phyloP scores from a whole-genome alignment of 2,888 invertebrate genomes.

The Pomacea canaliculata region DNA sequence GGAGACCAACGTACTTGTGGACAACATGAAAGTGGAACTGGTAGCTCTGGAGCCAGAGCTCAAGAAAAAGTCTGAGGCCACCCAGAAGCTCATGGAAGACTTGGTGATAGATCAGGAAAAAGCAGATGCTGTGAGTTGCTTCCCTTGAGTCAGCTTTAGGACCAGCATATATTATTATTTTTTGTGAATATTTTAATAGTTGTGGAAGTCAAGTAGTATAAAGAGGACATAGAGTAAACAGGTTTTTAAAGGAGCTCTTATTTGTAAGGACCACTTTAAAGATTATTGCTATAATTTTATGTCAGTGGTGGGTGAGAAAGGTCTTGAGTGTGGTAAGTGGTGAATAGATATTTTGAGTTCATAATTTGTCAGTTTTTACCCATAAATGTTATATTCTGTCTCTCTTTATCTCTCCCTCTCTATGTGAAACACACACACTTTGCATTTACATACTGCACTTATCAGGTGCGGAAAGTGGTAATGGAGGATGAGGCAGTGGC shows the following conservation, averaged over 20 bases:
- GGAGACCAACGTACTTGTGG: constrained; percentile 85
- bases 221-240: background rate
- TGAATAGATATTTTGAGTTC: too few relatives aligned
- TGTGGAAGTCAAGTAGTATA: background rate
- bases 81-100: constrained; percentile 81
- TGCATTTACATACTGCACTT: too few relatives aligned
- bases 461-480: constrained; percentile 79
- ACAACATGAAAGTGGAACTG: constrained; percentile 87
- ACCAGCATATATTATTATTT: too few relatives aligned
- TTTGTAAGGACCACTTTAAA: too few relatives aligned
- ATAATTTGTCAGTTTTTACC: too few relatives aligned
- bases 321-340: too few relatives aligned
- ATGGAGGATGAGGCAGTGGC: constrained; percentile 86
- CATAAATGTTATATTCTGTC: too few relatives aligned
- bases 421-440: too few relatives aligned
- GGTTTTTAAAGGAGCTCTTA: too few relatives aligned
- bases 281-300: too few relatives aligned
- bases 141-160: too few relatives aligned
- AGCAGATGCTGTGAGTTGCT: constrained; percentile 78
- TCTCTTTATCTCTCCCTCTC: too few relatives aligned
- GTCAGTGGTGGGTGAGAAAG: background rate
- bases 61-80: constrained; percentile 82
- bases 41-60: constrained; percentile 85
- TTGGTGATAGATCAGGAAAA: constrained; percentile 85
- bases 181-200: background rate